Evolutionary conservation across 2,888 invertebrate species (phyloP).

Genomic region (Tachina grossa): DNA sequence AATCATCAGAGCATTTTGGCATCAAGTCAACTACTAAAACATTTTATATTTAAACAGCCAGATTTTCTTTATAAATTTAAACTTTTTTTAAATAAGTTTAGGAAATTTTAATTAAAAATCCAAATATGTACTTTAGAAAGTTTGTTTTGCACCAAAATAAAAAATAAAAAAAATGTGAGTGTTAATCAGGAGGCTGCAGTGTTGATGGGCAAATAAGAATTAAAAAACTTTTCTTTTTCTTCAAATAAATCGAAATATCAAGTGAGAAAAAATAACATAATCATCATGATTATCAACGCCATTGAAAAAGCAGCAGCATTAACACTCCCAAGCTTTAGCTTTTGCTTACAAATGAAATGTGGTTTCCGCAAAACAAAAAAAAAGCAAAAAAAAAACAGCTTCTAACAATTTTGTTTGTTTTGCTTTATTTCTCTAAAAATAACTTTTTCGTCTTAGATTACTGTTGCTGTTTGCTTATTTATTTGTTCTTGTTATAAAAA

Average conservation of each 20-base stretch:
- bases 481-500: not conserved
- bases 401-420: constrained; percentile 8
- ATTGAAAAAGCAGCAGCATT: constrained; percentile 53
- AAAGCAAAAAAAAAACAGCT: not conserved
- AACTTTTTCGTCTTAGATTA: constrained; percentile 26
- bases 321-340: constrained; percentile 49
- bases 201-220: constrained; percentile 27
- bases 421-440: not conserved
- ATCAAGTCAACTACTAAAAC: no score
- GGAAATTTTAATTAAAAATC: no score
- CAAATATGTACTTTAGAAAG: no score
- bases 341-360: not conserved
- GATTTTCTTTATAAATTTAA: not conserved
- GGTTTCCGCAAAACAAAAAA: not conserved
- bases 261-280: not conserved
- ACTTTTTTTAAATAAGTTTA: constrained; percentile 37
- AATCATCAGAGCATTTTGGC: no score
- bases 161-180: no score
- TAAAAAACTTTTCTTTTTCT: not conserved
- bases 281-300: constrained; percentile 31
- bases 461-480: constrained; percentile 36
- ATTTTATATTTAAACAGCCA: no score
- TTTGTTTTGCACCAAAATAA: no score
- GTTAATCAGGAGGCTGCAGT: no score
- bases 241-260: constrained; percentile 24